Evolutionary conservation across 2,797 vertebrate species (phyloP).

Genomic region (Meriones psammophilus): DNA sequence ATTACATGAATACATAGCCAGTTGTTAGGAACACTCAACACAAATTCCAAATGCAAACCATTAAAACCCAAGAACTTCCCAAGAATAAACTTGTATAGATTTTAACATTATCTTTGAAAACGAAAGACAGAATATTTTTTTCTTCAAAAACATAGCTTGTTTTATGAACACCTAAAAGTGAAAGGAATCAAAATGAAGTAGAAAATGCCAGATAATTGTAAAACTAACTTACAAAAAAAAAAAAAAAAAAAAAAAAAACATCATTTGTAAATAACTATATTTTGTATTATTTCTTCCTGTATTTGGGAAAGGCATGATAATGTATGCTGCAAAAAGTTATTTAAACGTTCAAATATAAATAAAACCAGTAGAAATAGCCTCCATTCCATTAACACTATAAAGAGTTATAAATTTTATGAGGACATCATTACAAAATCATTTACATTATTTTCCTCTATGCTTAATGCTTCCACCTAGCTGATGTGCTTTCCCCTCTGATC

Average conservation of each 20-base stretch:
- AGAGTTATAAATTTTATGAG: slow-evolving; percentile 44
- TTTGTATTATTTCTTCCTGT: slow-evolving; percentile 39
- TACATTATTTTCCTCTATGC: slow-evolving; percentile 55
- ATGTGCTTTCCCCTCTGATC: neutral
- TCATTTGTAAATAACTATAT: slow-evolving; percentile 19
- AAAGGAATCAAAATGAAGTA: slow-evolving; percentile 55
- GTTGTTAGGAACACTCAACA: slow-evolving; percentile 33
- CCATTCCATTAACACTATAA: slow-evolving; percentile 7
- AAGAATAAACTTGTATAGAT: slow-evolving; percentile 25
- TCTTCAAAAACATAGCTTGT: slow-evolving; percentile 5
- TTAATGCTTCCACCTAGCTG: neutral
- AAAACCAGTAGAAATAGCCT: slow-evolving; percentile 12
- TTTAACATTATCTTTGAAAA: slow-evolving; percentile 47
- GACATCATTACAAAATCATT: slow-evolving; percentile 47
- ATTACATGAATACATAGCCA: neutral
- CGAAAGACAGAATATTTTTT: slow-evolving; percentile 13
- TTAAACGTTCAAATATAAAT: slow-evolving; percentile 22
- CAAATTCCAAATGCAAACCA: slow-evolving; percentile 21
- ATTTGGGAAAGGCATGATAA: neutral
- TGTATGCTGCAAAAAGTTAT: slow-evolving; percentile 4
- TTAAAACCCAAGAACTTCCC: slow-evolving; percentile 39
- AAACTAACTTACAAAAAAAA: slow-evolving; percentile 56
- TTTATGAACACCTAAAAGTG: neutral
- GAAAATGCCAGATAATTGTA: slow-evolving; percentile 47
- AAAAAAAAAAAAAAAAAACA: too few relatives aligned